phyloP scores from a whole-genome alignment of 1,140 invertebrate genomes.

The Maniola jurtina region DNA sequence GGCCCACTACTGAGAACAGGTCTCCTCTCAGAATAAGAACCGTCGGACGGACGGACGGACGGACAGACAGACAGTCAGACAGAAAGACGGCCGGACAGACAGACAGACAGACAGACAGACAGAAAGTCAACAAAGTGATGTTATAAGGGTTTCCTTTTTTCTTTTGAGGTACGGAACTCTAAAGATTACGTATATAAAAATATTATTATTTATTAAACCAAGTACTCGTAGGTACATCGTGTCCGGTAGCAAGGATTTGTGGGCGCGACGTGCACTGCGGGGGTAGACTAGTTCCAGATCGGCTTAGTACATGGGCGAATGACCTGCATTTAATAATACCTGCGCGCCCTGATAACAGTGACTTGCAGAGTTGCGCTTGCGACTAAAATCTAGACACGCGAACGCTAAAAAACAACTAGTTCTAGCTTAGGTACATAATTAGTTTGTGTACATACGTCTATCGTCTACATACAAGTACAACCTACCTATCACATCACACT shows the following conservation, averaged over 20 bases:
- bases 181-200: too few relatives aligned
- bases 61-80: too few relatives aligned
- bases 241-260: conserved; percentile 11
- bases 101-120: too few relatives aligned
- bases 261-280: conserved; percentile 15
- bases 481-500: too few relatives aligned
- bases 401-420: not conserved
- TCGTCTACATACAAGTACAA: too few relatives aligned
- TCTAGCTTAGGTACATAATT: not conserved
- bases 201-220: not conserved
- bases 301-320: conserved; percentile 14
- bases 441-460: not conserved
- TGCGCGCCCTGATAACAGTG: conserved; percentile 14
- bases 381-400: not conserved
- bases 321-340: conserved; percentile 18
- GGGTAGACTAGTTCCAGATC: conserved; percentile 17
- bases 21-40: too few relatives aligned
- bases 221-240: conserved; percentile 1
- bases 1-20: too few relatives aligned
- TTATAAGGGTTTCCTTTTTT: too few relatives aligned
- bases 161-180: too few relatives aligned
- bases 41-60: too few relatives aligned
- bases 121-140: too few relatives aligned
- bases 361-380: not conserved
- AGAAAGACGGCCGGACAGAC: too few relatives aligned